Evolutionary conservation across 2,797 vertebrate genomes (phyloP).

Genomic region (Chloroceryle inda): DNA sequence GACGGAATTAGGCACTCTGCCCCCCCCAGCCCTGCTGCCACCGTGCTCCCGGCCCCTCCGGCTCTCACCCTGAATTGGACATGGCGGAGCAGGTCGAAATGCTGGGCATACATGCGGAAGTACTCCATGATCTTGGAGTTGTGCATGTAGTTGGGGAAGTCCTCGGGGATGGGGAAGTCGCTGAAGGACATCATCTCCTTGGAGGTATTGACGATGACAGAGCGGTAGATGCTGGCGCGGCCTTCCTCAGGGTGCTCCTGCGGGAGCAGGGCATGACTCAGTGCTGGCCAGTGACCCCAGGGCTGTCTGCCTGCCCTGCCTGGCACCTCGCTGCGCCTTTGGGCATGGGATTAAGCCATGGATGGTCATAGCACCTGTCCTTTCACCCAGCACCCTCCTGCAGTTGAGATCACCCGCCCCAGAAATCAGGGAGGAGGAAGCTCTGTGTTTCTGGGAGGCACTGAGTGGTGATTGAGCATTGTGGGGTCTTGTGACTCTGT

Average conservation of each 20-base stretch:
- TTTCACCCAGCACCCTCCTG: background rate
- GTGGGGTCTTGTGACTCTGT: background rate
- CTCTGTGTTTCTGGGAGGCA: accelerated
- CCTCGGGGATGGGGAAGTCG: constrained; percentile 88
- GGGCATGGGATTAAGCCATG: background rate
- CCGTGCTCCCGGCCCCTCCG: accelerated
- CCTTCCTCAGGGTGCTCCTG: constrained; percentile 69
- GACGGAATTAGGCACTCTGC: background rate
- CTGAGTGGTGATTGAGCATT: background rate
- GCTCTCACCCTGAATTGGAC: constrained; percentile 28
- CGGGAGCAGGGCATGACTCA: accelerated
- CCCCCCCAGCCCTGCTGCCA: accelerated
- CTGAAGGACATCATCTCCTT: constrained; percentile 98
- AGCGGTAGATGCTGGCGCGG: constrained; percentile 86
- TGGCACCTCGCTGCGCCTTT: accelerated
- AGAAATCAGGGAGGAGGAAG: background rate
- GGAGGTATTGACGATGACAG: constrained; percentile 90
- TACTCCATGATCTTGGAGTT: constrained; percentile 87
- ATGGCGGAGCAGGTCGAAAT: constrained; percentile 85
- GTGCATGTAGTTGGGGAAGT: constrained; percentile 92
- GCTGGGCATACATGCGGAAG: constrained; percentile 85
- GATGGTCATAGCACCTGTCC: accelerated
- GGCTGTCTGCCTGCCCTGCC: background rate
- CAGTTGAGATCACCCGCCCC: accelerated
- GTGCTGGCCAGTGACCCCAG: background rate